These are phyloP conservation scores for Zygothrica quintamaculata DNA, from an alignment of 2,888 invertebrate genomes.

Conservation along the genomic window DNA sequence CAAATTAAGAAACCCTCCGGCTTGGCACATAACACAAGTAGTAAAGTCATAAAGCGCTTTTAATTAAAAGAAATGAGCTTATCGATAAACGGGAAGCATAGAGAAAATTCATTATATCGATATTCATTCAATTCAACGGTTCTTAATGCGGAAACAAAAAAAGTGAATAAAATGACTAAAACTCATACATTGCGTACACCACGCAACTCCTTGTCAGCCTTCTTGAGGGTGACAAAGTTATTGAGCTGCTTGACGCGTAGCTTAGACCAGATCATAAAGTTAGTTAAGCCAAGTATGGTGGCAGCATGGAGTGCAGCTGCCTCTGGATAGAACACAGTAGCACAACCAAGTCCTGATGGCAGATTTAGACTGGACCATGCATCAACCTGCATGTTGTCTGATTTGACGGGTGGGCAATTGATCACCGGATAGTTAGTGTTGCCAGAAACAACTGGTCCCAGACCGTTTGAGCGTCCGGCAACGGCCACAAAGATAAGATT, in stretches of 20 bases:
- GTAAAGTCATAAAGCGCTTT: too few relatives aligned
- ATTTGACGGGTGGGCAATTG: constrained; percentile 96
- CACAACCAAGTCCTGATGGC: constrained; percentile 97
- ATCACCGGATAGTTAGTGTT: constrained; percentile 97
- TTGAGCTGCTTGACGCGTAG: constrained; percentile 92
- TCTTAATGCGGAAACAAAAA: too few relatives aligned
- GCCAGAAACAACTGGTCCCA: constrained; percentile 97
- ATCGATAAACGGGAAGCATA: too few relatives aligned
- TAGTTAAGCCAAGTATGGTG: constrained; percentile 92
- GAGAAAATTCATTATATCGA: too few relatives aligned
- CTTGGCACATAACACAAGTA: too few relatives aligned
- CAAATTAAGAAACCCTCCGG: too few relatives aligned
- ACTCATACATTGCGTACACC: constrained; percentile 74
- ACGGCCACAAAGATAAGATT: constrained; percentile 97
- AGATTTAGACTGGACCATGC: constrained; percentile 98
- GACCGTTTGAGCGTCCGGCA: constrained; percentile 98
- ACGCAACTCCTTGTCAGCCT: constrained; percentile 87
- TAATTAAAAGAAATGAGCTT: too few relatives aligned
- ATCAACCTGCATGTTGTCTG: constrained; percentile 89
- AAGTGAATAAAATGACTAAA: too few relatives aligned
- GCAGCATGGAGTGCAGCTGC: constrained; percentile 97
- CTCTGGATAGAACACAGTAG: constrained; percentile 96
- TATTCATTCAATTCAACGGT: too few relatives aligned
- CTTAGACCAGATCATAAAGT: constrained; percentile 95
- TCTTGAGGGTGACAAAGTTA: constrained; percentile 90